Evolutionary conservation across 2,888 invertebrate species (phyloP), one percentile per base, ranked within the genome.

Genomic region (Rhaphigaster nebulosa): DNA sequence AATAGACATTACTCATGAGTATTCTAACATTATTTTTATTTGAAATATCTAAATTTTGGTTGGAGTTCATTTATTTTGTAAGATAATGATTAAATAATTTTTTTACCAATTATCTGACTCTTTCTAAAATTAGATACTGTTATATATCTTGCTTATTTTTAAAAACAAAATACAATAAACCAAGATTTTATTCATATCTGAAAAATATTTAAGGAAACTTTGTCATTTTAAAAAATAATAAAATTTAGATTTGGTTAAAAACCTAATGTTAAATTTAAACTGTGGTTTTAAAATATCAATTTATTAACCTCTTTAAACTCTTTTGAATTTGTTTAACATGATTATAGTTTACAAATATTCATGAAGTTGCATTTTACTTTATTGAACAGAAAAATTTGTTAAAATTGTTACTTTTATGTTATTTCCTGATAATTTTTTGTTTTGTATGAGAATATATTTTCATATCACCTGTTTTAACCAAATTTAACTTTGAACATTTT

Each of bases 231-330:
- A 34, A 70, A 70, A 34, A 2, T 18, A 76, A 23, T 20, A 38
- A 38, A 65, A 76, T 38, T 38, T 76, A 76, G 70, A 76, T 76
- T 76, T 76, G 70, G 70, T 76, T 76, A 29, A 76, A 76, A 38
- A 34, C 29, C 12, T 65, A 15, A 70, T 70, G 18, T 29, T 60
- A 3, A 1, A 3, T 65, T 65, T 15, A 65, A 15, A 1, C 29
- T 15, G 65, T 65, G 15, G 34, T 76, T 65, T 29, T 20, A 76
- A 76, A 38, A 38, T 76, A 4, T 20, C 38, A 29, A 29, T 29
- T 29, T 65, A n/a, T 18, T 70, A 20, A 20, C 29, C 20, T 29
- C 0, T 20, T 76, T 76, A 23, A 56, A 56, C 56, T 56, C 45
- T 56, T 52, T 13, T 56, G 8, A 56, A 56, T 56, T 20, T 26